Evolutionary conservation across 2,797 vertebrate species (phyloP), one percentile per base, ranked within the genome.

Genomic region (Glossophaga mutica): DNA sequence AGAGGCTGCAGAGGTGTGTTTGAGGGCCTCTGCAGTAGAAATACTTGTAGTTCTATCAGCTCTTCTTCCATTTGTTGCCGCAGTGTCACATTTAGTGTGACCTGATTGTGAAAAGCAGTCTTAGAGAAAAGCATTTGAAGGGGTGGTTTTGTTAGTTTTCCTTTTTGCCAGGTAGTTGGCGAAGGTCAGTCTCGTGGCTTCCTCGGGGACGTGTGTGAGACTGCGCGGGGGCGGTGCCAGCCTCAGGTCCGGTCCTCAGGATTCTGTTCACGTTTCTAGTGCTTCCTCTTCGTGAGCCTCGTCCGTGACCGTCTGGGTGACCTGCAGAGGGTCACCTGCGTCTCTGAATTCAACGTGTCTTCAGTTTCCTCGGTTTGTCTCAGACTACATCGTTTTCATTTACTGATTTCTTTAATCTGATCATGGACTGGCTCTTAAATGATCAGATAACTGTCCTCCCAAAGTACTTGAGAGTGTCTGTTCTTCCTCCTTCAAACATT

Each of bases 211-310:
- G 39, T 26, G 5, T 26, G 15, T 83, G 50, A 86, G 50, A 76
- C 14, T 29, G 11, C 22, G 14, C 19, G 11, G 73, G 62, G 48
- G 59, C 89, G 59, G 89, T 71, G 37, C 50, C 78, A 59, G 83
- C 70, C 65, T 39, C 73, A 88, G 50, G 34, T 37, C 89, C 50
- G n/a, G 83, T 91, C 62, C 37, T 55, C 3, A 91, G 92, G 6
- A 89, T 79, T 91, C 50, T 59, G 82, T 94, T 85, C 91, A 59
- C 22, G 18, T 94, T 89, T 87, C n/a, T 73, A 55, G 26, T 21
- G 50, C 76, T 90, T 59, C 67, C 10, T 26, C 44, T 87, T 92
- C 77, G 74, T 73, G 92, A 78, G 79, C 39, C 42, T 39, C 88
- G 37, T 88, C 71, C 55, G 50, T 67, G 57, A 32, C 89, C 70